A percentile compares a stretch with the other conserved stretches of the same genome.
Evolutionary conservation across 2,113 vertebrate species (phyloP).

Genomic region (Dinomys branickii): DNA sequence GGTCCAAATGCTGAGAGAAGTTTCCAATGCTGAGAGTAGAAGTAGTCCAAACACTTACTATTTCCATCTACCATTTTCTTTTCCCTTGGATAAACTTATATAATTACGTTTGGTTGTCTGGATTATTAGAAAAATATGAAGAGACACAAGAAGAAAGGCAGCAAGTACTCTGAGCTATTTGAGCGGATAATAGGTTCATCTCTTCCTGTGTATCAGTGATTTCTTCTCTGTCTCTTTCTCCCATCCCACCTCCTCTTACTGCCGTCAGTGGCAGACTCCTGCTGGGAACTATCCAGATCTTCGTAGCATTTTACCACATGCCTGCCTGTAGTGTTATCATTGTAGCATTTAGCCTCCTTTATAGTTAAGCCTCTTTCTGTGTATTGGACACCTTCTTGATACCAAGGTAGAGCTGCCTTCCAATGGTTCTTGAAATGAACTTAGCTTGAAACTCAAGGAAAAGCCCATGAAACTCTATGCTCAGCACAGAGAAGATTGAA

Average conservation of each 20-base stretch:
- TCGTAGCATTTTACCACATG: conserved; percentile 45
- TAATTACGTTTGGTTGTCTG: not conserved
- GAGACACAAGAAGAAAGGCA: not conserved
- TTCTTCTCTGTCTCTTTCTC: not conserved
- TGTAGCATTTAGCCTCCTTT: conserved; percentile 65
- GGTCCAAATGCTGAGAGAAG: not conserved
- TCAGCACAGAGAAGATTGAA: not conserved
- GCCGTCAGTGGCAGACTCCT: not conserved
- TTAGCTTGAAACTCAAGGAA: conserved; percentile 35
- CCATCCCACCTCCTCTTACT: not conserved
- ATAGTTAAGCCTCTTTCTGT: conserved; percentile 28
- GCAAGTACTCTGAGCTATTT: not conserved
- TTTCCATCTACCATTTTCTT: not conserved
- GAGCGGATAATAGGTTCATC: not conserved
- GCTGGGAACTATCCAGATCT: conserved; percentile 47
- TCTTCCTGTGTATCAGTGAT: not conserved
- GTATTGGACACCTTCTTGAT: not conserved
- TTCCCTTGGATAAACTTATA: not conserved
- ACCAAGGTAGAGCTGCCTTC: conserved; percentile 36
- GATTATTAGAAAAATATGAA: conserved; percentile 39
- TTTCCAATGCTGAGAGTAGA: not conserved
- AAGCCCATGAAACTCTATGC: conserved; percentile 41
- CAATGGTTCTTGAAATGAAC: conserved; percentile 16
- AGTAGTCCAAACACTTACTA: not conserved
- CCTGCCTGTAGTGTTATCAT: not conserved